Percentiles rank a stretch among this genome's conserved stretches.
These are phyloP conservation scores for Heteromyza rotundicornis DNA, from an alignment of 2,888 invertebrate genomes.

Conservation along the genomic window DNA sequence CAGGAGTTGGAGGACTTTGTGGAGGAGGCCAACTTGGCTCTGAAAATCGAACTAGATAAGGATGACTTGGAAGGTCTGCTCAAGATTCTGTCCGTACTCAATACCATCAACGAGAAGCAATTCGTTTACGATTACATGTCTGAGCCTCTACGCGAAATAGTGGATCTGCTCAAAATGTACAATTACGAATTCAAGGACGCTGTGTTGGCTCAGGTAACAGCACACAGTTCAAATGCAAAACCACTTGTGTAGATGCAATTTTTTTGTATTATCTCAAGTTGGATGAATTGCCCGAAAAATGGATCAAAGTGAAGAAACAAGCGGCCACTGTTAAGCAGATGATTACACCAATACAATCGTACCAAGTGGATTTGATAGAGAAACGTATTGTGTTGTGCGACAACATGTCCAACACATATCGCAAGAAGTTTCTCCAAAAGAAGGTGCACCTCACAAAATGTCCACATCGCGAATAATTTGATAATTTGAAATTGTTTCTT, in stretches of 20 bases:
- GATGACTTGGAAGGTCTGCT: constrained; percentile 88
- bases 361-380: constrained; percentile 85
- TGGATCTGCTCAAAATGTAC: constrained; percentile 82
- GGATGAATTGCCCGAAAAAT: constrained; percentile 84
- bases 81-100: constrained; percentile 81
- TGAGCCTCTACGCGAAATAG: constrained; percentile 84
- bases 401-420: constrained; percentile 76
- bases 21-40: constrained; percentile 72
- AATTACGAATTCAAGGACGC: constrained; percentile 87
- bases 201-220: constrained; percentile 75
- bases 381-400: constrained; percentile 83
- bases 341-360: constrained; percentile 86
- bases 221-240: too few relatives aligned
- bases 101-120: constrained; percentile 78
- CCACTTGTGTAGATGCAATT: too few relatives aligned
- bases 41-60: constrained; percentile 76
- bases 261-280: not conserved
- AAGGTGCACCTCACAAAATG: too few relatives aligned
- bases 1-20: constrained; percentile 81
- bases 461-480: too few relatives aligned
- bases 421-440: constrained; percentile 73
- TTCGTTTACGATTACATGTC: constrained; percentile 86
- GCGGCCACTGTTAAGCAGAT: constrained; percentile 83
- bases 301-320: constrained; percentile 84
- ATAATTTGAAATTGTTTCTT: constrained; percentile 11